Percentiles rank a stretch among this genome's conserved stretches.
Conservation (phyloP, 1,140 invertebrate genomes). For the Meloidogyne chitwoodi region DNA sequence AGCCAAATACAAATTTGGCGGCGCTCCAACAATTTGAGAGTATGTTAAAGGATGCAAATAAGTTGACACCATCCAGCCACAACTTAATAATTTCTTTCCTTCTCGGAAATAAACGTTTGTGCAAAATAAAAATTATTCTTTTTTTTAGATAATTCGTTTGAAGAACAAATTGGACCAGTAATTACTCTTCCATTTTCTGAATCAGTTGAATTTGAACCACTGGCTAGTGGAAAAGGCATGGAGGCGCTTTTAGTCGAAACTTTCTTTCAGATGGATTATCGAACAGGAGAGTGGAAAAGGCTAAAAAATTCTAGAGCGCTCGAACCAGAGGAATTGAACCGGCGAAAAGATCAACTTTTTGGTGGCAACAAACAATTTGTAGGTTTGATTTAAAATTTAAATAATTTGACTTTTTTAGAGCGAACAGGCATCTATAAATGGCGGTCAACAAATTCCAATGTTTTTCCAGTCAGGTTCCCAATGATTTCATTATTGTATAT, state of each 20-base stretch:
- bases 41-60: slow-evolving; percentile 27
- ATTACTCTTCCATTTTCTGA: slow-evolving; percentile 27
- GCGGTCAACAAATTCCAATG: not conserved
- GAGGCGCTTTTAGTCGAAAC: slow-evolving; percentile 20
- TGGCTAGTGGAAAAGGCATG: not conserved
- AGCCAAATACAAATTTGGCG: not conserved
- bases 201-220: slow-evolving; percentile 11
- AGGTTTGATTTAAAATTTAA: not conserved
- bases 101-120: slow-evolving; percentile 26
- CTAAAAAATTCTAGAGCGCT: not conserved
- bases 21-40: slow-evolving; percentile 23
- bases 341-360: not conserved
- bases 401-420: not conserved
- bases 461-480: not conserved
- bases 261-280: slow-evolving; percentile 29
- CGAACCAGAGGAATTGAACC: not conserved
- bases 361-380: not conserved
- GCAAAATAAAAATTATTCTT: slow-evolving; percentile 2
- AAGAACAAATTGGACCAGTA: slow-evolving; percentile 10
- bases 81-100: slow-evolving; percentile 27
- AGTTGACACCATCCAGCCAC: slow-evolving; percentile 18
- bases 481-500: not conserved
- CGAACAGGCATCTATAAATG: not conserved
- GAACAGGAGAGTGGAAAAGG: slow-evolving; percentile 28
- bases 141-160: slow-evolving; percentile 20